Conservation (phyloP, 2,113 vertebrate species). For the Bambusicola thoracicus region DNA sequence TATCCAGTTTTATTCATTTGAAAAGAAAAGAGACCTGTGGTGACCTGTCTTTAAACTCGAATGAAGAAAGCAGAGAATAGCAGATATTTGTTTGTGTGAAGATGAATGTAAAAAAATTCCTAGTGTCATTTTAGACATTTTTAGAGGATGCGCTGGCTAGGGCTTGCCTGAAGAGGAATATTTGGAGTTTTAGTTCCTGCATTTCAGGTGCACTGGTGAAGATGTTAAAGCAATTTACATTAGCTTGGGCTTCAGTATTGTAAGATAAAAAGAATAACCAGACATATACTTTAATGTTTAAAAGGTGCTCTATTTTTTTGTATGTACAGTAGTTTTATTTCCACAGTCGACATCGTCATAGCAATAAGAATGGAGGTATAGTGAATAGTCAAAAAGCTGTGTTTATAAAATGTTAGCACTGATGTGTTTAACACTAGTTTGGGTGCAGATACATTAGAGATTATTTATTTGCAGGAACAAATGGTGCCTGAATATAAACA, state of each 20-base stretch:
- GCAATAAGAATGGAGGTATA: constrained; percentile 91
- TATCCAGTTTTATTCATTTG: constrained; percentile 40
- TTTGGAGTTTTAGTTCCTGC: constrained; percentile 47
- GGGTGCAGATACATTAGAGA: constrained; percentile 82
- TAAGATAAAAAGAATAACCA: constrained; percentile 80
- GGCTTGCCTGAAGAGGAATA: constrained; percentile 58
- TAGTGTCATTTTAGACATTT: constrained; percentile 76
- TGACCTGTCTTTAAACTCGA: neutral
- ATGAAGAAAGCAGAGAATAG: constrained; percentile 52
- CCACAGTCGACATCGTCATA: constrained; percentile 90
- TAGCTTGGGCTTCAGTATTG: constrained; percentile 78
- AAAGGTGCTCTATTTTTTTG: constrained; percentile 91
- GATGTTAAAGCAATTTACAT: constrained; percentile 65
- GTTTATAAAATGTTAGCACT: constrained; percentile 81
- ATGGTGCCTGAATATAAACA: constrained; percentile 90
- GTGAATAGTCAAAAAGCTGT: constrained; percentile 81
- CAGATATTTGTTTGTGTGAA: constrained; percentile 64
- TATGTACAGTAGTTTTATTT: constrained; percentile 88
- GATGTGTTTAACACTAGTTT: constrained; percentile 80
- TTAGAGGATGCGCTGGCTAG: constrained; percentile 54
- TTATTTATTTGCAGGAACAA: constrained; percentile 91
- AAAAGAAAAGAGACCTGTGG: constrained; percentile 42
- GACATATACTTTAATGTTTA: constrained; percentile 86
- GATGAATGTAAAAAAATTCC: constrained; percentile 85
- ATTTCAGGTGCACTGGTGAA: constrained; percentile 66